Percentiles rank a stretch among this genome's conserved stretches.
Evolutionary conservation across 2,888 invertebrate species (phyloP).

Genomic region (Plagodis pulveraria): DNA sequence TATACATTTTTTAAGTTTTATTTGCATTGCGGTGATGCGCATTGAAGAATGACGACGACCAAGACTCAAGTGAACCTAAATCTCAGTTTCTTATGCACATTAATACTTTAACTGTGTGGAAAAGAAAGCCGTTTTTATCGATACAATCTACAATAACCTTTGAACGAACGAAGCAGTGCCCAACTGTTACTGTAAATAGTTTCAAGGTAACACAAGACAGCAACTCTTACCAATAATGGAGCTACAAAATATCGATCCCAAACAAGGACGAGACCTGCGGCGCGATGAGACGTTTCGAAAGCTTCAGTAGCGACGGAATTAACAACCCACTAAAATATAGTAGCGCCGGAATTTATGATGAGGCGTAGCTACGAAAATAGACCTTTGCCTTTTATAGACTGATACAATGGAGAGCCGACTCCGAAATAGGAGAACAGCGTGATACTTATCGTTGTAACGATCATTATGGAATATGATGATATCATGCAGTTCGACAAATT

Average conservation of each 20-base stretch:
- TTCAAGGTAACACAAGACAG: background rate
- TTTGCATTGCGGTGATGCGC: too few relatives aligned
- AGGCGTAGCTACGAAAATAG: slow-evolving; percentile 21
- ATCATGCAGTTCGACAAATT: slow-evolving; percentile 2
- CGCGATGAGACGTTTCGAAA: slow-evolving; percentile 1
- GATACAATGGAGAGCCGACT: background rate
- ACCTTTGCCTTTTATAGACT: slow-evolving; percentile 5
- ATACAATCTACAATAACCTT: too few relatives aligned
- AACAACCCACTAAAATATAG: slow-evolving; percentile 12
- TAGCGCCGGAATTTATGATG: slow-evolving; percentile 20
- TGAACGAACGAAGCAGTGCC: too few relatives aligned
- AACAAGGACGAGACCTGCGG: slow-evolving; percentile 8
- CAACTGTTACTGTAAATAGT: background rate
- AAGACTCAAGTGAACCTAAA: too few relatives aligned
- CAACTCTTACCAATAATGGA: background rate
- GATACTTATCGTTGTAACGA: background rate
- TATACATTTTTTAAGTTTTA: too few relatives aligned
- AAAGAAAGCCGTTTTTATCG: too few relatives aligned
- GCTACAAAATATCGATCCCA: slow-evolving; percentile 16
- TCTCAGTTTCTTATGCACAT: too few relatives aligned
- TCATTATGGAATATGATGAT: slow-evolving; percentile 9
- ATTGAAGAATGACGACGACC: too few relatives aligned
- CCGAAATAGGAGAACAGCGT: slow-evolving; percentile 12
- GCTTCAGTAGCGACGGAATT: slow-evolving; percentile 16
- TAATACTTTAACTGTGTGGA: too few relatives aligned